Evolutionary conservation across 2,888 invertebrate species (phyloP), one percentile per base, ranked within the genome.

Genomic region (Gerosis bhagava): DNA sequence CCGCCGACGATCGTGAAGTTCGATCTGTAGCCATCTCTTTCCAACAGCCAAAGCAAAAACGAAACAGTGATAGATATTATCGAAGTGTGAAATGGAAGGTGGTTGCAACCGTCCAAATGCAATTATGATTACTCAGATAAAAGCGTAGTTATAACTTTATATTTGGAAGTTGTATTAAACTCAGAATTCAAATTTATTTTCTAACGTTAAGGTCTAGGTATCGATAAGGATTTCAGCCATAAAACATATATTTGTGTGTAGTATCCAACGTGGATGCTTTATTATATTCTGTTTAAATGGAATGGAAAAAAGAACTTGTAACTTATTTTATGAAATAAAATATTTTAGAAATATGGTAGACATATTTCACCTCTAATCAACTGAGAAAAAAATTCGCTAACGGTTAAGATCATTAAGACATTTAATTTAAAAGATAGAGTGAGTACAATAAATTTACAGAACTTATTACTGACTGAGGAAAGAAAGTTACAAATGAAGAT

Each of bases 351-450:
- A n/a, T n/a, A n/a, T n/a, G n/a, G n/a, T n/a, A n/a, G n/a, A n/a
- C n/a, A 22, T 36, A 22, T 36, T 29, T 36, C 13, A 22, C 13
- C 16, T 44, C 29, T 44, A 44, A 44, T 44, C 44, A 36, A 36
- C 36, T 22, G 22, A 29, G 22, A n/a, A n/a, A 22, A 29, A 11
- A 17, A 36, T 44, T 29, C 29, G 22, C 29, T 16, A 44, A 44
- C 16, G 31, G 37, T 24, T 12, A 8, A 4, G 24, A 37, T 45
- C 44, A 45, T 45, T 45, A 45, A 45, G 44, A 37, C 22, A 31
- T 45, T 29, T 36, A 45, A 45, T 45, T 45, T 45, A 45, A 45
- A 45, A 37, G 44, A 45, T 13, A 37, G 29, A 45, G 36, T 45
- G 37, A 31, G 31, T 17, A 45, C 37, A 45, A 45, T 45, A 45